phyloP scores from a whole-genome alignment of 2,888 invertebrate genomes.

The Cheilosia grossa region DNA sequence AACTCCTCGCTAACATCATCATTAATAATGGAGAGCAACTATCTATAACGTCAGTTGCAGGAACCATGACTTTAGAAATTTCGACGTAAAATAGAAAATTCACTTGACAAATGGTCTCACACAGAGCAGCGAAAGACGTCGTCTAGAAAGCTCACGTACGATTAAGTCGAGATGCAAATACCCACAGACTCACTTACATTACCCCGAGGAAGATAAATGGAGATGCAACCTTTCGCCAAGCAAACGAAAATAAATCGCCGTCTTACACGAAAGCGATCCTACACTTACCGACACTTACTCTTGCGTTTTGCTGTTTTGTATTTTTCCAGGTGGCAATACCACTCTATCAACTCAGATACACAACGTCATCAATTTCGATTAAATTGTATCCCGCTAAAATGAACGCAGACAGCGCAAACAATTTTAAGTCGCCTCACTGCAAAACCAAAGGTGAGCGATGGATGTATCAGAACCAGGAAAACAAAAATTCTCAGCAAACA shows the following conservation, averaged over 20 bases:
- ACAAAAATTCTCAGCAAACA: conserved; percentile 8
- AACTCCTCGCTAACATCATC: no score
- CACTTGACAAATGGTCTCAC: conserved; percentile 28
- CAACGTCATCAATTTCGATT: not conserved
- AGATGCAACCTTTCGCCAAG: not conserved
- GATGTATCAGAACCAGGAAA: not conserved
- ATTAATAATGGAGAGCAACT: conserved; percentile 24
- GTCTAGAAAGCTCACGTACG: conserved; percentile 3
- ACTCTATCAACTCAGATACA: not conserved
- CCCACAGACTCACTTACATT: not conserved
- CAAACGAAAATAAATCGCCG: not conserved
- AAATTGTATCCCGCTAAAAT: not conserved
- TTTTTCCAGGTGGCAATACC: not conserved
- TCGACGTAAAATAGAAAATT: conserved; percentile 11
- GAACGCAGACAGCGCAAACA: conserved; percentile 5
- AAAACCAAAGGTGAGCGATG: not conserved
- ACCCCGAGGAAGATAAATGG: conserved; percentile 20
- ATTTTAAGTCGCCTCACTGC: not conserved
- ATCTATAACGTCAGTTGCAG: conserved; percentile 18
- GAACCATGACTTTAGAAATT: conserved; percentile 6
- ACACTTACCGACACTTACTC: not conserved
- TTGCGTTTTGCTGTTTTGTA: not conserved
- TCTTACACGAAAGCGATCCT: not conserved
- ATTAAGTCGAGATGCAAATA: conserved; percentile 27
- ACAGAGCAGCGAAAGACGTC: not conserved